phyloP scores from a whole-genome alignment of 2,113 vertebrate genomes.

The Pteronura brasiliensis region DNA sequence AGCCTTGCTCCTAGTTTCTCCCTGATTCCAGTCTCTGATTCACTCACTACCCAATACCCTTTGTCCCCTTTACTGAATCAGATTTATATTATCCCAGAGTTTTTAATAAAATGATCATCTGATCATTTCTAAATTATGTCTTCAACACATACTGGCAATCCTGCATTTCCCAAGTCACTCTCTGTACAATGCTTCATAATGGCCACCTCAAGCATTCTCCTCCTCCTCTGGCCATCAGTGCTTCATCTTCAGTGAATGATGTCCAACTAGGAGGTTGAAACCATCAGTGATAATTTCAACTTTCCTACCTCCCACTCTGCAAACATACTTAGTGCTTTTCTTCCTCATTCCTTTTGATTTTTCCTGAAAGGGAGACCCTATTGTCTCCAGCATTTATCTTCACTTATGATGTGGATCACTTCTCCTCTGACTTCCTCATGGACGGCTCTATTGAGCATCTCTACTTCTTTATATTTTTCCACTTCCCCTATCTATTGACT shows the following conservation, averaged over 20 bases:
- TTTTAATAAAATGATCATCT: neutral
- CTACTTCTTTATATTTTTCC: neutral
- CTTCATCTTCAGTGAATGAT: neutral
- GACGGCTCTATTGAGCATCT: neutral
- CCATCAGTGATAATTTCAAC: neutral
- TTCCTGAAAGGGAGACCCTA: neutral
- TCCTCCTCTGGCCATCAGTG: neutral
- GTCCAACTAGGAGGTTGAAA: neutral
- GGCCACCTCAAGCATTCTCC: too few relatives aligned
- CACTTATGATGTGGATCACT: neutral
- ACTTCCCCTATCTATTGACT: neutral
- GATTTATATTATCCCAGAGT: neutral
- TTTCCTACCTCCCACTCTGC: neutral
- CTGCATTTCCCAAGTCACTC: neutral
- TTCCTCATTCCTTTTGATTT: neutral
- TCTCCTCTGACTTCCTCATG: neutral
- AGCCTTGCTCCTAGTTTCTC: too few relatives aligned
- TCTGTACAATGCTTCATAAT: neutral
- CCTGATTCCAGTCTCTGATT: neutral
- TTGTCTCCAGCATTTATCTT: neutral
- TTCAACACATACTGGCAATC: neutral
- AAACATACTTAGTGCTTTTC: neutral
- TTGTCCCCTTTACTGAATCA: neutral
- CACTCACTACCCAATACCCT: too few relatives aligned
- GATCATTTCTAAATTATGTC: neutral